Evolutionary conservation across 2,888 invertebrate genomes (phyloP).

Genomic region (Rhagium mordax): DNA sequence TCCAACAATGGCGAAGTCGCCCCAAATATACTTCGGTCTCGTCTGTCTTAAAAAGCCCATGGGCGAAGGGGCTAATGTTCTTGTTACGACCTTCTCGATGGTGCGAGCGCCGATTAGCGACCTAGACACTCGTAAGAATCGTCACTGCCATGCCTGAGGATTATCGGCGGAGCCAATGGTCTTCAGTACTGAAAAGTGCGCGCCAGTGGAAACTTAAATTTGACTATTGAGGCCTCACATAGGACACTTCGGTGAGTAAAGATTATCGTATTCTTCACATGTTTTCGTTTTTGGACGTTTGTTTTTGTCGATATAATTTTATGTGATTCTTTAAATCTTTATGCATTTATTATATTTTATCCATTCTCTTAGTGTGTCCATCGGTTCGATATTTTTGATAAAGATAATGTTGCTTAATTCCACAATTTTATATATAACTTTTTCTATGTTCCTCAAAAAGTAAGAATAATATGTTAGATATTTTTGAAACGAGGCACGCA

Average conservation of each 20-base stretch:
- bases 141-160: conserved; percentile 21
- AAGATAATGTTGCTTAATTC: too few species aligned
- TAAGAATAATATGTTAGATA: too few species aligned
- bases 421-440: too few species aligned
- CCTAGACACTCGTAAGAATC: conserved; percentile 51
- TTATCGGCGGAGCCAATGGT: conserved; percentile 37
- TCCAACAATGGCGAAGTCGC: neutral
- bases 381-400: neutral
- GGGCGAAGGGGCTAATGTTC: conserved; percentile 46
- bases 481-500: too few species aligned
- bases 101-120: conserved; percentile 40
- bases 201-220: conserved; percentile 45
- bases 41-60: conserved; percentile 3
- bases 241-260: conserved; percentile 41
- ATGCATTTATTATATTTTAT: neutral
- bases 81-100: conserved; percentile 51
- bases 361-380: too few species aligned
- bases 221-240: conserved; percentile 40
- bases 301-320: neutral
- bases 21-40: neutral
- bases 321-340: neutral
- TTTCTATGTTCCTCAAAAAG: too few species aligned
- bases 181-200: conserved; percentile 49
- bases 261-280: neutral
- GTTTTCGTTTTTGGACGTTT: neutral